Conservation (phyloP, 1,140 invertebrate species). For the Philopotamus ludificatus region DNA sequence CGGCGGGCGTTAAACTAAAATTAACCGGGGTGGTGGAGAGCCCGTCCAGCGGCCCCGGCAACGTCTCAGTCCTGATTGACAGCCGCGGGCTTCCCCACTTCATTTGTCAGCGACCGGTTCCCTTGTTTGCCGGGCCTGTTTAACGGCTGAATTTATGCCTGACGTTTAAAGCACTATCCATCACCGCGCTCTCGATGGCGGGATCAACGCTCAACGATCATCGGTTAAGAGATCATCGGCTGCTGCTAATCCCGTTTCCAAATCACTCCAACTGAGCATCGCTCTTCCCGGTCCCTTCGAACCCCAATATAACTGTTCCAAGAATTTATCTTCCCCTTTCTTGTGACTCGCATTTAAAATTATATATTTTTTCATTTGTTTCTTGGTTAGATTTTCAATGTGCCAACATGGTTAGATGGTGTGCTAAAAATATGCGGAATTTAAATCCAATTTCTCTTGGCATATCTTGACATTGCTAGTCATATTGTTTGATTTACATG, state of each 20-base stretch:
- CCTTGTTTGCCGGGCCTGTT: slow-evolving; percentile 19
- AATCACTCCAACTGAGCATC: not conserved
- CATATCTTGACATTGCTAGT: too few species aligned
- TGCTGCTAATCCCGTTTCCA: not conserved
- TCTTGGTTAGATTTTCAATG: too few species aligned
- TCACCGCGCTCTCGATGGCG: too few species aligned
- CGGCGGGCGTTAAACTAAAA: not conserved
- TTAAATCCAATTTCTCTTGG: too few species aligned
- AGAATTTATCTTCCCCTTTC: not conserved
- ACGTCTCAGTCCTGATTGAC: slow-evolving; percentile 26
- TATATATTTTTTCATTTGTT: too few species aligned
- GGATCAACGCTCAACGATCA: too few species aligned
- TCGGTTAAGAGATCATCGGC: not conserved
- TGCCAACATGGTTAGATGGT: too few species aligned
- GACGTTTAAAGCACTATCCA: slow-evolving; percentile 14
- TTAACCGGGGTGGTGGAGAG: slow-evolving; percentile 19
- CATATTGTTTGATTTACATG: too few species aligned
- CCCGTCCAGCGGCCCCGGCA: not conserved
- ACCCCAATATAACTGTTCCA: not conserved
- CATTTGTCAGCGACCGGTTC: slow-evolving; percentile 34
- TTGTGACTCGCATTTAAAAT: not conserved
- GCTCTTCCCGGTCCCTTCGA: not conserved
- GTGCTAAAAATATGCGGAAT: too few species aligned
- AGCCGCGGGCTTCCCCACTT: slow-evolving; percentile 15
- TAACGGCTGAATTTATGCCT: slow-evolving; percentile 29